A percentile compares a stretch with the other conserved stretches of the same genome.
phyloP scores from a whole-genome alignment of 2,797 vertebrate genomes.

The Catostomus latipinnis region DNA sequence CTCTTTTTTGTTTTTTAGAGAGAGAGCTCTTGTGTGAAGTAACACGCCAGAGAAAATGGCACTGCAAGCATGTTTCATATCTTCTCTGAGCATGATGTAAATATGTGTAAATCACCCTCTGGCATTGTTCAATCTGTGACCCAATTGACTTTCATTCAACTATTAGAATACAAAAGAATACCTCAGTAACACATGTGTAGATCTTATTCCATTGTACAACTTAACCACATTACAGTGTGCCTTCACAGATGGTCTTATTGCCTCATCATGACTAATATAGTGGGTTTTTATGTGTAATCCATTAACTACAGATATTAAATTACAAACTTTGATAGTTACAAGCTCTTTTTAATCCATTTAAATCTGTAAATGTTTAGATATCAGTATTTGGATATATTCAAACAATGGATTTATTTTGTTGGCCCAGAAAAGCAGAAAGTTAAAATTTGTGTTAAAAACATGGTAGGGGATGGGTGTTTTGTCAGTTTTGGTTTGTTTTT shows the following conservation, averaged over 20 bases:
- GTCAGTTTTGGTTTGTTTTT: neutral
- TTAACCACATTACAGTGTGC: slow-evolving; percentile 8
- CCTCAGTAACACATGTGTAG: slow-evolving; percentile 70
- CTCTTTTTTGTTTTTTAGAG: no score
- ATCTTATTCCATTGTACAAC: slow-evolving; percentile 6
- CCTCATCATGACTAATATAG: slow-evolving; percentile 13
- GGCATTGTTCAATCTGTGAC: neutral
- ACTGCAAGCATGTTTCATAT: slow-evolving; percentile 59
- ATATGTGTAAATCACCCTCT: slow-evolving; percentile 72
- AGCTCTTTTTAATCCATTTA: neutral
- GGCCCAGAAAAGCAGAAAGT: neutral
- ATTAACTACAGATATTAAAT: neutral
- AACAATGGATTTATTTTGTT: neutral
- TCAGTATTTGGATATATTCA: neutral
- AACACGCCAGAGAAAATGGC: slow-evolving; percentile 21
- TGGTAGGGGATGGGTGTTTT: neutral
- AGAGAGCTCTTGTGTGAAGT: no score
- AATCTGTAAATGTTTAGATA: no score
- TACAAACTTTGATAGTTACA: neutral
- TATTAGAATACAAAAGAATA: slow-evolving; percentile 76
- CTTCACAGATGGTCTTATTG: slow-evolving; percentile 4
- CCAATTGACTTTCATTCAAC: slow-evolving; percentile 49
- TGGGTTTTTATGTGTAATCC: neutral
- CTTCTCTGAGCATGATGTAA: slow-evolving; percentile 75
- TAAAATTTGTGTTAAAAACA: neutral